Conservation (phyloP, 2,888 invertebrate genomes). For the Scelioninae gen. 2 region DNA sequence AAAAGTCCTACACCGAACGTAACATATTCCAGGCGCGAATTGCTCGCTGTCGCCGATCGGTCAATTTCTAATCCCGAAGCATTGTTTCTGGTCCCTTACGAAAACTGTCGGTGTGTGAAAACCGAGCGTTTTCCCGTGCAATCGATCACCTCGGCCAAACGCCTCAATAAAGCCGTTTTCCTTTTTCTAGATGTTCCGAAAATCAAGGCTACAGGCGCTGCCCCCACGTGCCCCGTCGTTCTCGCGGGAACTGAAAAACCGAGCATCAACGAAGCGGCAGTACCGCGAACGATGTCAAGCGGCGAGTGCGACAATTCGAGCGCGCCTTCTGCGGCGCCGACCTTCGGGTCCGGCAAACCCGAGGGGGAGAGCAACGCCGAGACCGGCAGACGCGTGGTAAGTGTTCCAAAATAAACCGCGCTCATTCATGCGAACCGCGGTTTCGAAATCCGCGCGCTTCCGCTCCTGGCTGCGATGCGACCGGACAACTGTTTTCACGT, state of each 20-base stretch:
- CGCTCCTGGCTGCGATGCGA: too few species aligned
- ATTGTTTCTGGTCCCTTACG: too few species aligned
- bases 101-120: too few species aligned
- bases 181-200: constrained; percentile 50
- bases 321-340: constrained; percentile 26
- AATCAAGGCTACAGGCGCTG: constrained; percentile 38
- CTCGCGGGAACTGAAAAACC: constrained; percentile 32
- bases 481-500: too few species aligned
- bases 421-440: neutral
- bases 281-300: constrained; percentile 46
- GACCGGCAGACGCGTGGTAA: constrained; percentile 33
- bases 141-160: constrained; percentile 1
- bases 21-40: too few species aligned
- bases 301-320: constrained; percentile 38
- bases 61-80: too few species aligned
- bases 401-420: constrained; percentile 12
- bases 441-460: too few species aligned
- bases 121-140: neutral
- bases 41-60: too few species aligned
- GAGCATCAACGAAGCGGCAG: constrained; percentile 34
- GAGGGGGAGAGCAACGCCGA: constrained; percentile 5
- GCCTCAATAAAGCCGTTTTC: constrained; percentile 24
- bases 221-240: constrained; percentile 32
- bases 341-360: constrained; percentile 13
- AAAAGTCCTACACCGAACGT: too few species aligned